Conservation (phyloP, 2,797 vertebrate genomes). For the Todus mexicanus region DNA sequence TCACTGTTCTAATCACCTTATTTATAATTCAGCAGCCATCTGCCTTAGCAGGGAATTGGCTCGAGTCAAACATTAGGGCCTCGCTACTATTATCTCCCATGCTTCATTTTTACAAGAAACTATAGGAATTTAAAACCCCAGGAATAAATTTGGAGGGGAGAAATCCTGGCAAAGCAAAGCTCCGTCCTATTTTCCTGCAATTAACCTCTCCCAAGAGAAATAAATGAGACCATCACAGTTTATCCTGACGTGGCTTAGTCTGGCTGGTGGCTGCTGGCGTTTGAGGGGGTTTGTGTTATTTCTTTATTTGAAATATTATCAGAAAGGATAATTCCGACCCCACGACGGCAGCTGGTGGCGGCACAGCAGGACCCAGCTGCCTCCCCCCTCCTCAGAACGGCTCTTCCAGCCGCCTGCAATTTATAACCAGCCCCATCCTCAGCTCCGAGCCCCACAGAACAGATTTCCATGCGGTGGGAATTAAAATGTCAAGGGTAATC, state of each 20-base stretch:
- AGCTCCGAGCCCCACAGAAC: neutral
- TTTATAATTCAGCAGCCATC: slow-evolving; percentile 61
- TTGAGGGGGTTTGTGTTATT: neutral
- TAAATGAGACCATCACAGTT: neutral
- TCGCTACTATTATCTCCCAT: neutral
- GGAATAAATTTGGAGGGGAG: neutral
- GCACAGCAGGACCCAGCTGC: neutral
- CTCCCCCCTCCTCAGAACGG: neutral
- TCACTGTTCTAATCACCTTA: slow-evolving; percentile 29
- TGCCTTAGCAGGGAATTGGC: slow-evolving; percentile 40
- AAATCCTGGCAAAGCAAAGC: neutral
- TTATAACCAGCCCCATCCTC: neutral
- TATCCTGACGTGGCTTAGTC: neutral
- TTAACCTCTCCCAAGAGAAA: neutral
- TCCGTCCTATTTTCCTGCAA: neutral
- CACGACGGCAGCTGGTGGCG: neutral
- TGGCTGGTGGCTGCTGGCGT: neutral
- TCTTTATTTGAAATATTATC: neutral
- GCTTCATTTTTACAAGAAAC: slow-evolving; percentile 34
- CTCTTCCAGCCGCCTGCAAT: neutral
- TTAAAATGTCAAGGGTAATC: neutral
- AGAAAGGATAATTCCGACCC: neutral
- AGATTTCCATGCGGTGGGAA: neutral
- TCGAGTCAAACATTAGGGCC: neutral
- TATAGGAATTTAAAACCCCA: slow-evolving; percentile 35